A percentile compares a stretch with the other conserved stretches of the same genome.
Conservation (phyloP, 2,113 vertebrate genomes). For the Colinus virginianus region DNA sequence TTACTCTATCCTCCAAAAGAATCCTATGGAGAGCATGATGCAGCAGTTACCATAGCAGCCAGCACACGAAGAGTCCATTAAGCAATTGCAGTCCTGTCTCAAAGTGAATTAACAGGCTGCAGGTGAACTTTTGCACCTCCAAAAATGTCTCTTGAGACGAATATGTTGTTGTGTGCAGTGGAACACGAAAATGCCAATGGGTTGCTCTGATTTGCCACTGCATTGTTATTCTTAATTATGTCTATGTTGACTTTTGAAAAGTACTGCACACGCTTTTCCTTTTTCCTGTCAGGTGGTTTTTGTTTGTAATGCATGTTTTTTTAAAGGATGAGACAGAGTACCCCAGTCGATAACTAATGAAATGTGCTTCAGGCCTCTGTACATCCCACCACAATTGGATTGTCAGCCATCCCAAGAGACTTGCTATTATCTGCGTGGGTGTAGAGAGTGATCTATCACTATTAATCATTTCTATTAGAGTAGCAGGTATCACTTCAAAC, state of each 20-base stretch:
- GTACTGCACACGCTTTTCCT: constrained; percentile 53
- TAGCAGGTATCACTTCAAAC: not conserved
- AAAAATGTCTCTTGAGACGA: constrained; percentile 50
- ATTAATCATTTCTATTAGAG: constrained; percentile 7
- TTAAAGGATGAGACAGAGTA: not conserved
- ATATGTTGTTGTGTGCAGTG: not conserved
- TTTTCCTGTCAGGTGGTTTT: constrained; percentile 60
- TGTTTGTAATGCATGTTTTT: not conserved
- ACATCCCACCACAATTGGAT: constrained; percentile 32
- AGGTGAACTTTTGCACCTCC: constrained; percentile 70
- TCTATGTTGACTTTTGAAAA: constrained; percentile 33
- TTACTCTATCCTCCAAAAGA: constrained; percentile 22
- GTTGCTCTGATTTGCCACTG: not conserved
- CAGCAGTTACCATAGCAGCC: constrained; percentile 71
- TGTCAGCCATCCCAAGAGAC: constrained; percentile 24
- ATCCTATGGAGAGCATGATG: constrained; percentile 28
- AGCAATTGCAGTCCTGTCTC: constrained; percentile 40
- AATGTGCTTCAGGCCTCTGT: constrained; percentile 18
- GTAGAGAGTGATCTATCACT: constrained; percentile 32
- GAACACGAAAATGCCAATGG: not conserved
- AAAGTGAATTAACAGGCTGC: constrained; percentile 65
- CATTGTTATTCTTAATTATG: constrained; percentile 63
- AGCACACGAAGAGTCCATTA: constrained; percentile 51
- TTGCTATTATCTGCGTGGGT: not conserved
- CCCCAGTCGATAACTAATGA: constrained; percentile 22